Base-by-base conservation (phyloP, 1,140 invertebrate genomes). In the Aporrectodea caliginosa region DNA sequence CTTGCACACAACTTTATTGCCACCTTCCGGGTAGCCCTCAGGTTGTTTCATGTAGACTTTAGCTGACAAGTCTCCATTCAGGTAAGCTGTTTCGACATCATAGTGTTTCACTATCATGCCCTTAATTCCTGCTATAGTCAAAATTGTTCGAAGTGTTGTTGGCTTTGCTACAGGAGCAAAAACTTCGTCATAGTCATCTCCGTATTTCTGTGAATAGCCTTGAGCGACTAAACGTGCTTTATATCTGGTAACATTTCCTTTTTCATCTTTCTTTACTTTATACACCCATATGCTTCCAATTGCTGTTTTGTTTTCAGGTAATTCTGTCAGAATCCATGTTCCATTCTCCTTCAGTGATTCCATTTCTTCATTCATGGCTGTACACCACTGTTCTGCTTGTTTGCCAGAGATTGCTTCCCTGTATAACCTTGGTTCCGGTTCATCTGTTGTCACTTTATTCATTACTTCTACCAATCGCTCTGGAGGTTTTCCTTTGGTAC, bases 351-450 rank as follows among this genome's bases (percentile, higher is more conserved):
- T 27, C 2, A 29, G 14, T 12, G 27, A 12, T 72, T 72, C 6
- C 27, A 72, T 14, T 32, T 72, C 27, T 12, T 27, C 27, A 27
- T 82, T 78, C 81, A 75, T 81, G 78, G 81, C 82, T 79, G 74
- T 78, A 12, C 58, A 16, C 32, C n/a, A 71, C 69, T 73, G 29
- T 78, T 33, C 35, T 78, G 78, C 2, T 22, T 78, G 31, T 27
- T 27, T 12, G 12, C 69, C 27, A 2, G 29, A 22, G 22, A n/a
- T 30, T 6, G 30, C 29, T 75, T 34, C 69, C 27, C 12, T 74
- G n/a, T 22, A 69, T 69, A 22, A 29, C 14, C 2, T 14, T 75
- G 29, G 77, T 69, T 34, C n/a, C 33, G 32, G 27, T 32, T 6
- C 14, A 12, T 77, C 73, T 30, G 30, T 72, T 35, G 31, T 78